Percentiles rank a stretch among this genome's conserved stretches.
These are phyloP conservation scores for Plebejus anna DNA, from an alignment of 2,888 invertebrate genomes.

Conservation along the genomic window DNA sequence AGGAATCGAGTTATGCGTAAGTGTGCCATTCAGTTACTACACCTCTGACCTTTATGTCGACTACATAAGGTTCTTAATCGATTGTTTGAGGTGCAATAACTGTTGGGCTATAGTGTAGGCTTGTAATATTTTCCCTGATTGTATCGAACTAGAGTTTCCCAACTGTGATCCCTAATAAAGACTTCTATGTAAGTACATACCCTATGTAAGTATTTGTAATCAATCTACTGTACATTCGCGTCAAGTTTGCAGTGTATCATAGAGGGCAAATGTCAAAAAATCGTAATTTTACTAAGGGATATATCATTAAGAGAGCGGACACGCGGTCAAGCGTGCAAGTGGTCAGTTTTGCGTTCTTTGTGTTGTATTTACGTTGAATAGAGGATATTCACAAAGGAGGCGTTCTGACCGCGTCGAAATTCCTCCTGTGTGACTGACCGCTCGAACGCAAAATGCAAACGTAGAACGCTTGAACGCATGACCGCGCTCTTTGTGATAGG, in stretches of 20 bases:
- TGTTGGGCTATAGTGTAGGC: slow-evolving; percentile 35
- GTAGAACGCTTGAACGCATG: too few relatives aligned
- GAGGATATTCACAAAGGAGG: too few relatives aligned
- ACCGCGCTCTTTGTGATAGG: too few relatives aligned
- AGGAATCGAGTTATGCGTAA: neutral
- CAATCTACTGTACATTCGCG: slow-evolving; percentile 31
- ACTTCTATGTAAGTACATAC: slow-evolving; percentile 74
- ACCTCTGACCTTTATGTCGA: neutral
- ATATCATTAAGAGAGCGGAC: too few relatives aligned
- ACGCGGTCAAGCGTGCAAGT: too few relatives aligned
- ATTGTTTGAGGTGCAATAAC: neutral
- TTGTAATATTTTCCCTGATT: slow-evolving; percentile 39
- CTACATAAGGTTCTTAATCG: neutral
- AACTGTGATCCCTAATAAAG: slow-evolving; percentile 79
- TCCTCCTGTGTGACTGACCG: too few relatives aligned
- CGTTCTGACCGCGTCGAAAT: too few relatives aligned
- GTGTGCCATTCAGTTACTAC: neutral
- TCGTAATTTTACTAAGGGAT: too few relatives aligned
- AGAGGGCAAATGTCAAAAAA: neutral
- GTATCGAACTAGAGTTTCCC: slow-evolving; percentile 73
- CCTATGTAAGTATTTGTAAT: slow-evolving; percentile 43
- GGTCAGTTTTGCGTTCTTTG: too few relatives aligned
- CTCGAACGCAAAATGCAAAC: too few relatives aligned
- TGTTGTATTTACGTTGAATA: too few relatives aligned
- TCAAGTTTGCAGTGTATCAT: neutral